Evolutionary conservation across 53 echinoderm and acorn worm species (phyloP).

Genomic region (Holothuria scabra): DNA sequence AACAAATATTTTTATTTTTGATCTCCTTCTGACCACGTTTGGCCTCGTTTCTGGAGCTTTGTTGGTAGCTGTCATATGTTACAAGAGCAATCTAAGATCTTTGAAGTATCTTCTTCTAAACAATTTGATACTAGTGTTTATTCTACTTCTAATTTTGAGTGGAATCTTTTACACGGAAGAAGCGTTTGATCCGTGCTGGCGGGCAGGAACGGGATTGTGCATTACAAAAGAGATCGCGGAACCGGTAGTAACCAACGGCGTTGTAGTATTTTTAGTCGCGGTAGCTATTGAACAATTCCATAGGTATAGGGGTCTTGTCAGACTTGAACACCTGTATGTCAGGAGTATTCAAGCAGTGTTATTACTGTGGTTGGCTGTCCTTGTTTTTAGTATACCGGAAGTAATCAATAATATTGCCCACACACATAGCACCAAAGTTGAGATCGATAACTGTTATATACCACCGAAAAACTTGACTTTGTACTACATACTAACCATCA

Average conservation of each 20-base stretch:
- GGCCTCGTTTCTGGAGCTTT: neutral
- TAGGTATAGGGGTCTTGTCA: neutral
- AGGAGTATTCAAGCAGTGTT: neutral
- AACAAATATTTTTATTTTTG: constrained; percentile 1
- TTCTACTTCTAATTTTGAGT: constrained; percentile 13
- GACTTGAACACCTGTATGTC: neutral
- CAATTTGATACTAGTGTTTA: neutral
- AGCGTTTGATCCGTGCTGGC: constrained; percentile 40
- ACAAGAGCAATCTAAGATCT: constrained; percentile 16
- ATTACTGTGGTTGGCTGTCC: neutral
- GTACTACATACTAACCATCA: neutral
- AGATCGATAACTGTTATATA: neutral
- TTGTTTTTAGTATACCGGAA: constrained; percentile 28
- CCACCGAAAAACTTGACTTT: neutral
- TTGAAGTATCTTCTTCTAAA: neutral
- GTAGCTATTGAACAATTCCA: constrained; percentile 8
- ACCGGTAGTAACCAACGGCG: constrained; percentile 13
- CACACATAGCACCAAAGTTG: neutral
- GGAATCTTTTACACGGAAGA: constrained; percentile 32
- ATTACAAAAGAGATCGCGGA: constrained; percentile 16
- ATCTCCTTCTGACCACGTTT: constrained; percentile 1
- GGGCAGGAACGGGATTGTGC: neutral
- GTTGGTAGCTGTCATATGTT: neutral
- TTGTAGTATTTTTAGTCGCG: constrained; percentile 21
- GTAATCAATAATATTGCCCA: constrained; percentile 2